These are phyloP conservation scores for Venusia cambrica DNA, from an alignment of 2,888 invertebrate species.

Conservation along the genomic window DNA sequence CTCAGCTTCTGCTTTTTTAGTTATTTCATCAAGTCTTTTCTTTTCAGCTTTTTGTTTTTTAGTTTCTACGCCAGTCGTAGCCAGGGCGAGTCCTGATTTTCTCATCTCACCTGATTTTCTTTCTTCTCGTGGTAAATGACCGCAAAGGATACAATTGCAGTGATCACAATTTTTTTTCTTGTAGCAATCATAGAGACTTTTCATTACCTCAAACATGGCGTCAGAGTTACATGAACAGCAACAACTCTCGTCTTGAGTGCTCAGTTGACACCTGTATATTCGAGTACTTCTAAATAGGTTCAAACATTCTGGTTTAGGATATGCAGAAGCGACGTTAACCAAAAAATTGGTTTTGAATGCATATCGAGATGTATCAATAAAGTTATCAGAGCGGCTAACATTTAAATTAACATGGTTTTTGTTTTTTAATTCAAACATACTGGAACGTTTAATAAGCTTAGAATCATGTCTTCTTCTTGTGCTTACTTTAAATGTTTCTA, in stretches of 20 bases:
- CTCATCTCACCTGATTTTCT: slow-evolving; percentile 27
- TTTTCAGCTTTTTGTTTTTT: slow-evolving; percentile 16
- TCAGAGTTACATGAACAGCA: slow-evolving; percentile 64
- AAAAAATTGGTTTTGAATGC: slow-evolving; percentile 26
- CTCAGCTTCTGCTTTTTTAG: slow-evolving; percentile 35
- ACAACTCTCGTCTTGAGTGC: slow-evolving; percentile 45
- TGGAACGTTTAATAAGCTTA: slow-evolving; percentile 9
- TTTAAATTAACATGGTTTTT: slow-evolving; percentile 10
- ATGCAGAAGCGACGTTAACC: slow-evolving; percentile 30
- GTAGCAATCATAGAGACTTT: slow-evolving; percentile 63
- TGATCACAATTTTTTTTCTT: slow-evolving; percentile 61
- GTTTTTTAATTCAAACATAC: slow-evolving; percentile 16
- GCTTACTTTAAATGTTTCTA: background rate
- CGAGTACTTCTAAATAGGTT: slow-evolving; percentile 24
- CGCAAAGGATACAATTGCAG: slow-evolving; percentile 59
- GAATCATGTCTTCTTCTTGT: background rate
- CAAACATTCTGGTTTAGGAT: slow-evolving; percentile 21
- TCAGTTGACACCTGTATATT: slow-evolving; percentile 49
- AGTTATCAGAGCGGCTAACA: slow-evolving; percentile 23
- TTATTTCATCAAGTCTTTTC: slow-evolving; percentile 25
- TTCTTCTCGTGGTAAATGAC: slow-evolving; percentile 41
- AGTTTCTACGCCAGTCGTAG: slow-evolving; percentile 14
- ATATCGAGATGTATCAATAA: slow-evolving; percentile 15
- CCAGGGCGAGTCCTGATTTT: slow-evolving; percentile 18
- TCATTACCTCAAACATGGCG: slow-evolving; percentile 69